These are phyloP conservation scores for Invenusta paracnida DNA, from an alignment of 2,888 invertebrate genomes.

Conservation along the genomic window DNA sequence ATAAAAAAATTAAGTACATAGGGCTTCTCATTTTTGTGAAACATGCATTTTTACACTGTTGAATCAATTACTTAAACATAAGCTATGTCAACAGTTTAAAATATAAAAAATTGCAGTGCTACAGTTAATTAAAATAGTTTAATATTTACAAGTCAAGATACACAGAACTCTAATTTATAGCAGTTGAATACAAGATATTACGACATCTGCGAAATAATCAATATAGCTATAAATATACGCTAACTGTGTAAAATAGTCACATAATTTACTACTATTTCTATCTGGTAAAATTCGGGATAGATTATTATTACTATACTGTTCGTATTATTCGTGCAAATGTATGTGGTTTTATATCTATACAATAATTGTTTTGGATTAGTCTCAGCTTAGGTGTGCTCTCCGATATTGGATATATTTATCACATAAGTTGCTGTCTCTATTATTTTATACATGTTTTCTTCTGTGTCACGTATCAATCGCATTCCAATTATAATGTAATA, in stretches of 20 bases:
- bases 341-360: background rate
- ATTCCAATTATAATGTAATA: background rate
- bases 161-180: background rate
- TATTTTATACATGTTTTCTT: too few relatives aligned
- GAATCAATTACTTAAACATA: background rate
- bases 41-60: conserved; percentile 3
- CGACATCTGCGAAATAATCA: background rate
- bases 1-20: background rate
- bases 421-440: background rate
- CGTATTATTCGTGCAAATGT: background rate
- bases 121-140: too few relatives aligned
- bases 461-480: background rate
- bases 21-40: background rate
- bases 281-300: background rate
- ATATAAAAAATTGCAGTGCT: background rate
- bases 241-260: background rate
- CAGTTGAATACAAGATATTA: too few relatives aligned
- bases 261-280: background rate
- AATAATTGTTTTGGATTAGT: background rate
- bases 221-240: background rate
- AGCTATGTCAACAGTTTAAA: conserved; percentile 20
- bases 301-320: background rate
- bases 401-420: background rate
- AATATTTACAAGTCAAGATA: background rate
- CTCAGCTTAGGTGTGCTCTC: background rate